Base-by-base conservation (phyloP, 2,888 invertebrate species). In the Prenolepis imparis region DNA sequence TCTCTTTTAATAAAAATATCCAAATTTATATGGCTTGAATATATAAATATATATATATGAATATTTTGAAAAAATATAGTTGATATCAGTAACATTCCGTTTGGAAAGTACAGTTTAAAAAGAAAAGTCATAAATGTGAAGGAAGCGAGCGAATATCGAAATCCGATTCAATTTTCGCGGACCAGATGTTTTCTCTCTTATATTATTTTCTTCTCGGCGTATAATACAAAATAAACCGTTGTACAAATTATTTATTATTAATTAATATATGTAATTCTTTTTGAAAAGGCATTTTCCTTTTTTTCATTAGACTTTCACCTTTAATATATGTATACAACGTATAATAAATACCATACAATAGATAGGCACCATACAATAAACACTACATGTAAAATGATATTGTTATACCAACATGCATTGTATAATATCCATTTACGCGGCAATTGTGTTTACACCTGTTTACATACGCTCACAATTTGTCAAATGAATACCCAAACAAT, bases 401-500 rank as follows among this genome's bases (percentile, higher is more conserved):
- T 59, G 59, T 61, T 72, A 24, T 9, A 32, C 59, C 41, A 78
- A n/a, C 41, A 24, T 72, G 21, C 72, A 80, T 80, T 80, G 78
- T 80, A 48, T 48, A 48, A 61, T 80, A 72, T 59, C 59, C 78
- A 80, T 80, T 80, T 72, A 72, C 78, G 36, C 72, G 72, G 32
- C 57, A 72, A 80, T 80, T 80, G 78, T 72, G 59, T n/a, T 70
- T 80, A 59, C 36, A 48, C 39, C 59, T 80, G 78, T 80, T 80
- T 80, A 72, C 78, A 80, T 44, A 80, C 59, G 44, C 72, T 80
- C 59, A 48, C 70, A 80, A 80, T 80, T 80, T 80, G 59, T 61
- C 72, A 55, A 80, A 70, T 80, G 78, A 80, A 80, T 80, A 80
- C 78, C 78, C 32, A 70, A 78, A 80, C 78, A 70, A 80, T 80